These are phyloP conservation scores for Scaptomyza montana DNA, from an alignment of 1,140 invertebrate genomes.

Conservation along the genomic window DNA sequence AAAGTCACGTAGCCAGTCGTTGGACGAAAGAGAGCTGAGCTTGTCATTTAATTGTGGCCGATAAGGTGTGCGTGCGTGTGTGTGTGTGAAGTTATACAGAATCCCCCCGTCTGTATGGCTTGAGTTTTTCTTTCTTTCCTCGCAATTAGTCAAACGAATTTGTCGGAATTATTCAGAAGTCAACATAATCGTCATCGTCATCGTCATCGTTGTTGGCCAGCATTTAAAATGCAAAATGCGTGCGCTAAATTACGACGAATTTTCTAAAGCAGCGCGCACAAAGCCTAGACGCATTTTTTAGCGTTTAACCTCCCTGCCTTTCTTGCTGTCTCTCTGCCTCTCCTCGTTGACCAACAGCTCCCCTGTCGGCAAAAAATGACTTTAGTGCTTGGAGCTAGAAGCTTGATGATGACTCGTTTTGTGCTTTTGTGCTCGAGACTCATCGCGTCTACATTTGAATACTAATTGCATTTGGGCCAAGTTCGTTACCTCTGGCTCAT, in stretches of 20 bases:
- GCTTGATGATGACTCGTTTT: conserved; percentile 70
- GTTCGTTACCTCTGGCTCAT: conserved; percentile 23
- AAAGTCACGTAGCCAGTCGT: conserved; percentile 60
- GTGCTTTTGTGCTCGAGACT: conserved; percentile 63
- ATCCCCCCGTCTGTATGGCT: conserved; percentile 22
- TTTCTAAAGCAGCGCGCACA: conserved; percentile 53
- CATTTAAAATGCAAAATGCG: conserved; percentile 79
- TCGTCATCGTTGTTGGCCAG: conserved; percentile 4
- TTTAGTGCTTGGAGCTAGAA: conserved; percentile 11
- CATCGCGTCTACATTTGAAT: conserved; percentile 76
- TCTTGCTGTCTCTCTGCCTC: background rate
- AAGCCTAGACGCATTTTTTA: conserved; percentile 72
- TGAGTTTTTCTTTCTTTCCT: conserved; percentile 1
- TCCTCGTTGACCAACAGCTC: conserved; percentile 1
- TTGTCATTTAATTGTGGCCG: conserved; percentile 70
- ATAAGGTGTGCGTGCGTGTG: conserved; percentile 77
- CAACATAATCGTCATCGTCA: background rate
- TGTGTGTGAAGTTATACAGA: conserved; percentile 62
- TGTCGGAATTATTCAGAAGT: conserved; percentile 78
- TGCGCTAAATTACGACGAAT: conserved; percentile 76
- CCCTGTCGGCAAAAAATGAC: conserved; percentile 37
- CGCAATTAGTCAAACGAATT: conserved; percentile 80
- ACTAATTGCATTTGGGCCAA: conserved; percentile 76
- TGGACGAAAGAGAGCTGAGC: conserved; percentile 39
- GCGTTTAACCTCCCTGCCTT: conserved; percentile 43